phyloP scores from a whole-genome alignment of 2,888 invertebrate genomes.

The Microdon myrmicae region DNA sequence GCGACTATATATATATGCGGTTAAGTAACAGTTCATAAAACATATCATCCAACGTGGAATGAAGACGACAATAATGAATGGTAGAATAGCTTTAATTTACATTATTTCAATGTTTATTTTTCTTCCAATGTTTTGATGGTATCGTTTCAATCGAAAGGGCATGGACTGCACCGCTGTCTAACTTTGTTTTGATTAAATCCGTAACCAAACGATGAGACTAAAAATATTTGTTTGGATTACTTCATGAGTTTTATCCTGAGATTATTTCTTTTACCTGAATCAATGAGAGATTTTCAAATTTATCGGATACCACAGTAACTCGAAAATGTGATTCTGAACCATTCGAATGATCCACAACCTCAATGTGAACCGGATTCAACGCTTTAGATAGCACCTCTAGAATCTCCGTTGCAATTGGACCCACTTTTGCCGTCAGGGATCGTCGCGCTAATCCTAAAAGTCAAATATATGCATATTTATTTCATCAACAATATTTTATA shows the following conservation, averaged over 20 bases:
- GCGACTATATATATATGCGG: too few relatives aligned
- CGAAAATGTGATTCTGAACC: slow-evolving; percentile 94
- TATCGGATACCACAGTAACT: slow-evolving; percentile 86
- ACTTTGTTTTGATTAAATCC: slow-evolving; percentile 80
- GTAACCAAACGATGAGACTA: slow-evolving; percentile 90
- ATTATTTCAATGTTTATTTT: too few relatives aligned
- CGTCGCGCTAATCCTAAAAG: slow-evolving; percentile 10
- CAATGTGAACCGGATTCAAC: slow-evolving; percentile 79
- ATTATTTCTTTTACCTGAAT: slow-evolving; percentile 75
- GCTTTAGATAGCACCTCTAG: slow-evolving; percentile 70
- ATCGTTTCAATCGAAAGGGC: slow-evolving; percentile 90
- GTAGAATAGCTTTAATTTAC: too few relatives aligned
- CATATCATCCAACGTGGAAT: too few relatives aligned
- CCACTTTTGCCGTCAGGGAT: slow-evolving; percentile 26
- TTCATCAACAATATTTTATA: not conserved
- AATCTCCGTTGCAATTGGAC: slow-evolving; percentile 72
- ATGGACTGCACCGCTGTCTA: slow-evolving; percentile 79
- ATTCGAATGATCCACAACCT: slow-evolving; percentile 90
- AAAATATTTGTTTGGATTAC: not conserved
- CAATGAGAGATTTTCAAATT: slow-evolving; percentile 80
- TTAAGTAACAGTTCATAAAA: too few relatives aligned
- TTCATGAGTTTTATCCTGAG: not conserved
- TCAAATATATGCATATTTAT: not conserved
- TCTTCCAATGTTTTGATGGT: slow-evolving; percentile 84
- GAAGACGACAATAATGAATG: too few relatives aligned